Percentiles rank a stretch among this genome's conserved stretches.
These are phyloP conservation scores for Tethea ocularis DNA, from an alignment of 2,888 invertebrate species.

Conservation along the genomic window DNA sequence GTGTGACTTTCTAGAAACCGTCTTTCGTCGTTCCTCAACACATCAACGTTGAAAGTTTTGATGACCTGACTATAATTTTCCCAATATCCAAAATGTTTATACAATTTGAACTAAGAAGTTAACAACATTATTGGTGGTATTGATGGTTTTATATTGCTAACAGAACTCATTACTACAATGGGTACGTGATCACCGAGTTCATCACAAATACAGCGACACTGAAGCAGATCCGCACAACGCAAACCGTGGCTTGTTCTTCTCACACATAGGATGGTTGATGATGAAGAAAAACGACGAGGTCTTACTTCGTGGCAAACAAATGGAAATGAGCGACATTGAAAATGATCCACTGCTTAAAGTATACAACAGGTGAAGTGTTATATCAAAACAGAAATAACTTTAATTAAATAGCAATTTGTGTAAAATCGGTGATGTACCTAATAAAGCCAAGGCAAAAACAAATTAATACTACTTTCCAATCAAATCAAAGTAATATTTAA, in stretches of 20 bases:
- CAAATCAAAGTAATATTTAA: too few relatives aligned
- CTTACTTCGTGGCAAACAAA: constrained; percentile 87
- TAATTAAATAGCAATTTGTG: too few relatives aligned
- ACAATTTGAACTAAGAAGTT: too few relatives aligned
- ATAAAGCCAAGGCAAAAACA: too few relatives aligned
- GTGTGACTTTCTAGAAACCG: too few relatives aligned
- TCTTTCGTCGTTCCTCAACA: too few relatives aligned
- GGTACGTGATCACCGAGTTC: constrained; percentile 88
- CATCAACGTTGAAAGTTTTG: too few relatives aligned
- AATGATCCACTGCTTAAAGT: constrained; percentile 88
- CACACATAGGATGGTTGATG: constrained; percentile 95
- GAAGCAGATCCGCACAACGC: constrained; percentile 94
- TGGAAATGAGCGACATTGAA: constrained; percentile 90
- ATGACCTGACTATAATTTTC: too few relatives aligned
- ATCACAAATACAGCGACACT: constrained; percentile 94
- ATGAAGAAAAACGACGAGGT: constrained; percentile 92
- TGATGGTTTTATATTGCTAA: constrained; percentile 10
- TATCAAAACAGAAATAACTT: background rate
- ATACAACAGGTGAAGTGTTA: constrained; percentile 86
- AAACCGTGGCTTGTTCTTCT: constrained; percentile 93
- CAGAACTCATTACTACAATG: constrained; percentile 80
- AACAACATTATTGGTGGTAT: background rate
- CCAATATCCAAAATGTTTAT: too few relatives aligned
- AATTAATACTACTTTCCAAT: too few relatives aligned
- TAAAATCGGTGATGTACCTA: too few relatives aligned